Base-by-base conservation (phyloP, 2,888 invertebrate genomes). In the Diabrotica balteata region DNA sequence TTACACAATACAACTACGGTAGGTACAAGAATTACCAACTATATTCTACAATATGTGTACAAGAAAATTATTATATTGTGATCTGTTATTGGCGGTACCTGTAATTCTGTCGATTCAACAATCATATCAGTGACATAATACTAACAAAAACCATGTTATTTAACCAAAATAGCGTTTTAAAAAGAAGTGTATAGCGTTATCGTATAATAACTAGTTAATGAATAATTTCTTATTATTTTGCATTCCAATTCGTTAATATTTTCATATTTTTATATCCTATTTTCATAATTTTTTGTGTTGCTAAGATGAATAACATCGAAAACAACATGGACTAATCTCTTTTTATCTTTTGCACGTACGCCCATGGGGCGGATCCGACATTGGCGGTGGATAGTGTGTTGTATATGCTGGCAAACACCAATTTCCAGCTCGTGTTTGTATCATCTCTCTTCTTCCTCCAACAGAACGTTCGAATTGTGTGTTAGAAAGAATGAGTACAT, bases 341-440 rank as follows among this genome's bases (percentile, higher is more conserved):
- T 32, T n/a, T 7, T 43, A 54, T 53, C 8, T 10, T 7, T 32
- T 32, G 32, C 32, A 32, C 32, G 32, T 32, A 54, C 54, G 54
- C 66, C 66, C 44, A 46, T 58, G 57, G 44, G 54, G 47, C 51
- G 55, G 55, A 57, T 55, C 57, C 50, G 50, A 62, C 47, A 47
- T 62, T 55, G 62, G 59, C 54, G 55, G 47, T 55, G 52, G 9
- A 50, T 51, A 22, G 54, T 65, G 17, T 67, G 68, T 72, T 70
- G 66, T 75, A 49, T 43, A 74, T 74, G 73, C 77, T 77, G 74
- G 75, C 71, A 77, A 75, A 74, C 72, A 76, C 75, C 75, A 76
- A 77, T 79, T 77, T 76, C 76, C 73, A 76, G 68, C 75, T 73
- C 76, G 74, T 74, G 73, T 76, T 63, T 75, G 76, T 75, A 76